Percentiles rank a stretch among this genome's conserved stretches.
phyloP scores from a whole-genome alignment of 53 echinoderm and acorn worm species.

The Zoroaster sp. region DNA sequence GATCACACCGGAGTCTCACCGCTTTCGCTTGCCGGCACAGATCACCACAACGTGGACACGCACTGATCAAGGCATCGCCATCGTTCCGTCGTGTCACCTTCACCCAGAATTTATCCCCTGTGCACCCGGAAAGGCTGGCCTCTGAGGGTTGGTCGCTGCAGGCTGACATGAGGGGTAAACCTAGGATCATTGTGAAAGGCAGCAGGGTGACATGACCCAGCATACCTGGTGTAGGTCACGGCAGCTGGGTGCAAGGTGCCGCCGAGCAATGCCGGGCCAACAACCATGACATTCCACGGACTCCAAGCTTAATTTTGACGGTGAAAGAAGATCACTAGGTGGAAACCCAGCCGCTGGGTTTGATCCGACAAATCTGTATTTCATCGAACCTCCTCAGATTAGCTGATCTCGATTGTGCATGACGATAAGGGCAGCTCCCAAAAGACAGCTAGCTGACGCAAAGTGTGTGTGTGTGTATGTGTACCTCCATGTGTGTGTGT shows the following conservation, averaged over 20 bases:
- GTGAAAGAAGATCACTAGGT: no score
- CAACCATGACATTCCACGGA: constrained; percentile 23
- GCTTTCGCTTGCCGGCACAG: constrained; percentile 63
- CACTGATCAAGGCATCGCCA: constrained; percentile 62
- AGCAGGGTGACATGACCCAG: constrained; percentile 47
- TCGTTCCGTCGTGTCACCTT: constrained; percentile 62
- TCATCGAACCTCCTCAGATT: background rate
- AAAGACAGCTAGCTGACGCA: background rate
- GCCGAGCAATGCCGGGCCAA: background rate
- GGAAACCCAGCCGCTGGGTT: background rate
- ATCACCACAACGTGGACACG: constrained; percentile 62
- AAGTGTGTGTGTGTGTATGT: background rate
- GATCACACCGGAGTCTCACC: constrained; percentile 62
- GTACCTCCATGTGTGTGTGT: no score
- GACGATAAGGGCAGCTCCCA: background rate
- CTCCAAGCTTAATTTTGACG: background rate
- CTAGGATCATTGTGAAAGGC: constrained; percentile 59
- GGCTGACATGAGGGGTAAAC: constrained; percentile 39
- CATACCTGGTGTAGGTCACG: constrained; percentile 51
- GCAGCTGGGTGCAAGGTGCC: background rate
- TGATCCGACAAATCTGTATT: background rate
- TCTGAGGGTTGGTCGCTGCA: constrained; percentile 10
- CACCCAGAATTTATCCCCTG: constrained; percentile 47
- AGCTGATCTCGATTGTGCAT: background rate
- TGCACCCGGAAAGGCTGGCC: background rate